Evolutionary conservation across 2,888 invertebrate species (phyloP).

Genomic region (Drosophila algonquin): DNA sequence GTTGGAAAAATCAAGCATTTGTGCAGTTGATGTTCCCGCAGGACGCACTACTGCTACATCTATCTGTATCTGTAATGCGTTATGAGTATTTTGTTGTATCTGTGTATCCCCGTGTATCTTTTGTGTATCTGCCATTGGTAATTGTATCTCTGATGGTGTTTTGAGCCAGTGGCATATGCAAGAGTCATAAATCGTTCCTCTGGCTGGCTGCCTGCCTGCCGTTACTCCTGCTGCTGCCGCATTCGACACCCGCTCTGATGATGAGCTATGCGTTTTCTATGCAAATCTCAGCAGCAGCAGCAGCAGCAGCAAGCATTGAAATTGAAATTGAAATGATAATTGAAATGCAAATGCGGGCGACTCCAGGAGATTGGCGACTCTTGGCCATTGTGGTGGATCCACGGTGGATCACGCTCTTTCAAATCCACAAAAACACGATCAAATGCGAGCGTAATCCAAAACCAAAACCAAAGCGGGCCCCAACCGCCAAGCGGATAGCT

Average conservation of each 20-base stretch:
- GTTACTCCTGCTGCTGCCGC: constrained; percentile 5
- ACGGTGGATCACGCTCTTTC: constrained; percentile 36
- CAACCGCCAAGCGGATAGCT: constrained; percentile 24
- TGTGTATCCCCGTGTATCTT: constrained; percentile 20
- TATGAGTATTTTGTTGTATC: constrained; percentile 25
- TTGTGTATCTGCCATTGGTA: constrained; percentile 58
- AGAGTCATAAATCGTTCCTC: constrained; percentile 61
- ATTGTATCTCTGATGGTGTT: constrained; percentile 49
- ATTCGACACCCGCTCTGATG: constrained; percentile 72
- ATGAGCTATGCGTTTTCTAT: constrained; percentile 78
- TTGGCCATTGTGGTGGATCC: constrained; percentile 28
- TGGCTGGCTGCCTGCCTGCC: neutral
- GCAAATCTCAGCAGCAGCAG: constrained; percentile 51
- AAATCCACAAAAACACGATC: constrained; percentile 42
- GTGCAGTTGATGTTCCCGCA: constrained; percentile 72
- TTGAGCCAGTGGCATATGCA: constrained; percentile 65
- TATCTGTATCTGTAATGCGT: constrained; percentile 34
- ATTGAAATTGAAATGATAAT: too few relatives aligned
- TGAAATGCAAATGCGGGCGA: constrained; percentile 58
- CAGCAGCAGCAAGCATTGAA: neutral
- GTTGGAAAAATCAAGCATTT: constrained; percentile 69
- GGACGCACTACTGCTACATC: constrained; percentile 43
- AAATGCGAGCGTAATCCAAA: constrained; percentile 39
- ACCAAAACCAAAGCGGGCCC: constrained; percentile 8
- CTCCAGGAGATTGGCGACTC: constrained; percentile 16